Evolutionary conservation across 2,797 vertebrate genomes (phyloP), one percentile per base, ranked within the genome.

Genomic region (Pyrocephalus nanus): DNA sequence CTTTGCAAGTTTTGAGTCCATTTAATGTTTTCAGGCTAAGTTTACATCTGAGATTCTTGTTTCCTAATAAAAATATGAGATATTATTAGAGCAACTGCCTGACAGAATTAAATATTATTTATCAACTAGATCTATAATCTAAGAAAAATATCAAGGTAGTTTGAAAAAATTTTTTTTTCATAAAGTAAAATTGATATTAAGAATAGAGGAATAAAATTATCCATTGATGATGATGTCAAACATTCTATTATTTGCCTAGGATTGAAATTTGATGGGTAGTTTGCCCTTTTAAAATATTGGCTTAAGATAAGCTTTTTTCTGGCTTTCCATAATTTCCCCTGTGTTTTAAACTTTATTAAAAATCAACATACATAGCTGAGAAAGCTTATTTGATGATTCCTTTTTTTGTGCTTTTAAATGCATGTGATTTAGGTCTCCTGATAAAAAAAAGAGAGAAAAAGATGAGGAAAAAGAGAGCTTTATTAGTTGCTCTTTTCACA

Each of bases 261-360:
- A 84, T 16, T 75, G 50, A 86, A 65, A 58, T 74, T 78, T 86
- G 82, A 92, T 83, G 34, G 15, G n/a, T 80, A 64, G 69, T 75
- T 88, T 86, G 54, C 69, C 62, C 70, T 94, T 95, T 83, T 78
- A 90, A 95, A 88, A 84, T 72, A 86, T 15, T 92, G 50, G 54
- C 25, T 93, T 75, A 86, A 69, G 45, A n/a, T 19, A 67, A 53
- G 65, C 13, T 42, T 73, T 78, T 86, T 83, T 90, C 15, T 29
- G 36, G 30, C 30, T 73, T 58, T 82, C 48, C 91, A 18, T 85
- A 76, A 92, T 92, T 92, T 95, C 93, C 85, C 85, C 8, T 51
- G 88, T 80, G 90, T 71, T 94, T 77, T 62, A 64, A 67, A 76
- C 36, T 72, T 92, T 92, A 93, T 86, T 91, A 82, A 95, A 79